phyloP scores from a whole-genome alignment of 2,888 invertebrate genomes.

The Drosophila vallismaia region DNA sequence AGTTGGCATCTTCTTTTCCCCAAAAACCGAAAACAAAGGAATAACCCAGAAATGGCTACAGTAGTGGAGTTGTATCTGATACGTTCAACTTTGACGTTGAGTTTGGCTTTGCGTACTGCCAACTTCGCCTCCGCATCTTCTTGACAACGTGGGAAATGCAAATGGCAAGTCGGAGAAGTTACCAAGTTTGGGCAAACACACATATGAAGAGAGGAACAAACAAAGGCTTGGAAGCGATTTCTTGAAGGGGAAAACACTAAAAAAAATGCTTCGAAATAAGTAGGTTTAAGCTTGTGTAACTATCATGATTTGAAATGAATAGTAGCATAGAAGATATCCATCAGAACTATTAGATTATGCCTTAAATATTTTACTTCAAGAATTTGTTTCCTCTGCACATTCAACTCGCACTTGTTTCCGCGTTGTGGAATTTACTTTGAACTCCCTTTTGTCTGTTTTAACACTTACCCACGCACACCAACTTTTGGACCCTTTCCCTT shows the following conservation, averaged over 20 bases:
- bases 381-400: conserved; percentile 10
- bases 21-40: conserved; percentile 23
- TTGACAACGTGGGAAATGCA: conserved; percentile 75
- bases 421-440: conserved; percentile 18
- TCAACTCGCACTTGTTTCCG: conserved; percentile 10
- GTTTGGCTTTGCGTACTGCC: conserved; percentile 47
- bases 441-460: conserved; percentile 4
- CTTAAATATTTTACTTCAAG: neutral
- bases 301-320: too few relatives aligned
- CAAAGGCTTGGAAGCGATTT: conserved; percentile 66
- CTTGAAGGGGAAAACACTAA: conserved; percentile 49
- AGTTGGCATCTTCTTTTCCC: conserved; percentile 35
- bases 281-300: too few relatives aligned
- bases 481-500: conserved; percentile 34
- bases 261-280: neutral
- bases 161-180: conserved; percentile 50
- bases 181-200: conserved; percentile 43
- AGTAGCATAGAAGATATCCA: too few relatives aligned
- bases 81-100: conserved; percentile 56
- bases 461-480: conserved; percentile 7
- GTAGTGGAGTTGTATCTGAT: conserved; percentile 46
- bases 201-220: conserved; percentile 56
- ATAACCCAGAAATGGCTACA: conserved; percentile 12
- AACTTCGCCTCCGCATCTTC: conserved; percentile 36
- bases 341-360: neutral